phyloP scores from a whole-genome alignment of 2,797 vertebrate species.

The Clarias laeviceps region DNA sequence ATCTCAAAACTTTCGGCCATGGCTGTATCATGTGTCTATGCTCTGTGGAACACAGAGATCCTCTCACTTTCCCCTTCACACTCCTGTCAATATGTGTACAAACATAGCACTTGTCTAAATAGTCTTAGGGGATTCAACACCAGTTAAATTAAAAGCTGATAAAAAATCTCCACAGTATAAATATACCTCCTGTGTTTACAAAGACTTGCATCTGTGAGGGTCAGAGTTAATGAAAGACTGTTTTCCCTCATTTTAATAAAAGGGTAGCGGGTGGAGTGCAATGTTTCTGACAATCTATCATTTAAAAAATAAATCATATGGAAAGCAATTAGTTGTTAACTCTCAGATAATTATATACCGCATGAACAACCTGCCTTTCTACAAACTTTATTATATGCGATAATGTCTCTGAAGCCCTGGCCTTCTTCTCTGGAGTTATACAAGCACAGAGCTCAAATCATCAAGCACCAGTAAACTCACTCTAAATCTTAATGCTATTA shows the following conservation, averaged over 20 bases:
- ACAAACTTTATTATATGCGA: constrained; percentile 8
- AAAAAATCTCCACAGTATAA: constrained; percentile 39
- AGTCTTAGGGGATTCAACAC: constrained; percentile 30
- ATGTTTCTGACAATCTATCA: constrained; percentile 32
- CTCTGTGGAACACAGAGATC: not conserved
- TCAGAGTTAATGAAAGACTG: constrained; percentile 47
- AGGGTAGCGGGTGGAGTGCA: constrained; percentile 29
- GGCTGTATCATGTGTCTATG: not conserved
- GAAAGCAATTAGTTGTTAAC: constrained; percentile 47
- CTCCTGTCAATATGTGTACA: constrained; percentile 31
- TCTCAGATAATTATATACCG: constrained; percentile 43
- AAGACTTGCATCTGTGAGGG: constrained; percentile 39
- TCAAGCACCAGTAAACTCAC: not conserved
- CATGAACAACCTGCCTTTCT: constrained; percentile 5
- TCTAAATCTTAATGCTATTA: not conserved
- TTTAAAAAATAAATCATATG: constrained; percentile 43
- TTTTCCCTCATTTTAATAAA: constrained; percentile 53
- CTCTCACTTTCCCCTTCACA: not conserved
- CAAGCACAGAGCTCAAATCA: constrained; percentile 14
- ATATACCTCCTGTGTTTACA: constrained; percentile 41
- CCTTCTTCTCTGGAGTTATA: constrained; percentile 9
- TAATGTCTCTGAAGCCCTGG: constrained; percentile 7
- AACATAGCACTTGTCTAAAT: constrained; percentile 11
- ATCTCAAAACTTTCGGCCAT: too few relatives aligned
- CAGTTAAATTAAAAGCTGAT: constrained; percentile 38